Evolutionary conservation across 2,888 invertebrate species (phyloP).

Genomic region (Lobophora halterata): DNA sequence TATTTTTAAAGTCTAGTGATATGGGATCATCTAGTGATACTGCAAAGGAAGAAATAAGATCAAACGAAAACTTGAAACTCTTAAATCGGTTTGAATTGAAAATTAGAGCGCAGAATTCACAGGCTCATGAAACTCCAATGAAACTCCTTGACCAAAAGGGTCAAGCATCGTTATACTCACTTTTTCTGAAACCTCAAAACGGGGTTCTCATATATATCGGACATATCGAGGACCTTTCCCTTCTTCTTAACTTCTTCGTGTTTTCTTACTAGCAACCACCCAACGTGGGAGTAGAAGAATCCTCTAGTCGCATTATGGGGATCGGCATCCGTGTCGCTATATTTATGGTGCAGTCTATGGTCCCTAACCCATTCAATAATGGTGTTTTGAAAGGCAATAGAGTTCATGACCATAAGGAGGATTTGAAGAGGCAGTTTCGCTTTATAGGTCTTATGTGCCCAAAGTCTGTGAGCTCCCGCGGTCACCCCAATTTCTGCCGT

Average conservation of each 20-base stretch:
- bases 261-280: constrained; percentile 89
- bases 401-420: constrained; percentile 46
- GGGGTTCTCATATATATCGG: constrained; percentile 85
- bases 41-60: too few relatives aligned
- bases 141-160: too few relatives aligned
- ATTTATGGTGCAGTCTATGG: constrained; percentile 87
- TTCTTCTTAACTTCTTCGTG: constrained; percentile 86
- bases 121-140: too few relatives aligned
- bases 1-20: too few relatives aligned
- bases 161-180: too few relatives aligned
- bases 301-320: constrained; percentile 89
- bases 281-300: constrained; percentile 91
- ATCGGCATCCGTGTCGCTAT: constrained; percentile 57
- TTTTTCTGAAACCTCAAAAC: constrained; percentile 86
- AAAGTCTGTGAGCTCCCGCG: constrained; percentile 48
- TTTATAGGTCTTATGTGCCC: constrained; percentile 50
- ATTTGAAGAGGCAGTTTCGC: constrained; percentile 48
- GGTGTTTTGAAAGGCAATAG: constrained; percentile 68
- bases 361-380: constrained; percentile 82
- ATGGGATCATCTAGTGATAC: too few relatives aligned
- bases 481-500: constrained; percentile 45
- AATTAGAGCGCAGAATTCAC: too few relatives aligned
- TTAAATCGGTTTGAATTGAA: too few relatives aligned
- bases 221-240: constrained; percentile 85
- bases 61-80: too few relatives aligned